A percentile compares a stretch with the other conserved stretches of the same genome.
phyloP scores from a whole-genome alignment of 2,888 invertebrate species.

The Meteorus colon region DNA sequence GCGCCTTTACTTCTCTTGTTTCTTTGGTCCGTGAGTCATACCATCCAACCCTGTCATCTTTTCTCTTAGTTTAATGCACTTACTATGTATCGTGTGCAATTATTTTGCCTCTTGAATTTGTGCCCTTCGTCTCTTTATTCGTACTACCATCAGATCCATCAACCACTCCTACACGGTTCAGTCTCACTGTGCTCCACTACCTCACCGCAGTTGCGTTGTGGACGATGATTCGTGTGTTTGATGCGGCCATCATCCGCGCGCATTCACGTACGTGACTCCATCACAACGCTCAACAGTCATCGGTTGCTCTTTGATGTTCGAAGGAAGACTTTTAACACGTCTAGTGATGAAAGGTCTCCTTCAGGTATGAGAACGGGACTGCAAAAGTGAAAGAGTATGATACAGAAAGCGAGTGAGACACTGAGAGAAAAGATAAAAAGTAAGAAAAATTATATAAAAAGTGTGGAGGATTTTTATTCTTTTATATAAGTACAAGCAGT shows the following conservation, averaged over 20 bases:
- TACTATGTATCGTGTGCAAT: constrained; percentile 34
- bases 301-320: constrained; percentile 48
- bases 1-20: background rate
- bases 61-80: background rate
- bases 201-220: background rate
- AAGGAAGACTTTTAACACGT: constrained; percentile 46
- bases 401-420: background rate
- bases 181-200: background rate
- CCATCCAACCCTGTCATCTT: constrained; percentile 7
- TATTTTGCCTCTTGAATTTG: constrained; percentile 38
- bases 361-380: constrained; percentile 5
- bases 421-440: background rate
- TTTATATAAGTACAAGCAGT: background rate
- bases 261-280: constrained; percentile 40
- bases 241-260: constrained; percentile 6
- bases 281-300: constrained; percentile 35
- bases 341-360: constrained; percentile 36
- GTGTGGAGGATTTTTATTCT: constrained; percentile 14
- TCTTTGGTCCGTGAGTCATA: background rate
- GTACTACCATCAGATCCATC: background rate
- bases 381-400: constrained; percentile 33
- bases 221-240: constrained; percentile 11
- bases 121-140: constrained; percentile 14
- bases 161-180: constrained; percentile 1
- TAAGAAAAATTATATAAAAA: background rate